Percentiles rank a stretch among this genome's conserved stretches.
Evolutionary conservation across 2,888 invertebrate genomes (phyloP).

Genomic region (Leucoma salicis): DNA sequence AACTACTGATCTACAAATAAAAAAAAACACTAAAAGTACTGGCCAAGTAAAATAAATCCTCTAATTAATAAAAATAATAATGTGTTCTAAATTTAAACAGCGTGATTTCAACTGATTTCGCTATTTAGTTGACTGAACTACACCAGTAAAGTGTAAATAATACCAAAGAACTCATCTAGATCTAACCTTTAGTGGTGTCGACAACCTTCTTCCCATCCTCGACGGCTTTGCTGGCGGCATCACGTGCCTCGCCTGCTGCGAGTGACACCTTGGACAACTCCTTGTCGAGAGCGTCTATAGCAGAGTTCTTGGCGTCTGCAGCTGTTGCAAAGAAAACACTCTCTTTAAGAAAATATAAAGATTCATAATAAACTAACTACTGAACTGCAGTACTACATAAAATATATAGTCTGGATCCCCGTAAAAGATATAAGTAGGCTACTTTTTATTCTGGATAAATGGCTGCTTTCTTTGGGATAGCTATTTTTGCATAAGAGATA

Average conservation of each 20-base stretch:
- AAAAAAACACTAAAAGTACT: not conserved
- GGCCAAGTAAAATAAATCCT: not conserved
- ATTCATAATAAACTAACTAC: no score
- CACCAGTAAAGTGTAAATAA: no score
- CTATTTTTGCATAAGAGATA: no score
- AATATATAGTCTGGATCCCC: no score
- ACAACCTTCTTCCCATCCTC: slow-evolving; percentile 76
- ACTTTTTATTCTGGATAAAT: no score
- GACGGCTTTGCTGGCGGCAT: slow-evolving; percentile 67
- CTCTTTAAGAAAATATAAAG: no score
- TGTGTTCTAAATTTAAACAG: not conserved
- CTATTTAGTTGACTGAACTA: not conserved
- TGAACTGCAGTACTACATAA: no score
- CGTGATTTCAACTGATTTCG: not conserved
- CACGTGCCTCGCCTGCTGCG: slow-evolving; percentile 73
- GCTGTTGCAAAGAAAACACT: slow-evolving; percentile 47
- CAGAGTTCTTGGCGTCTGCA: slow-evolving; percentile 67
- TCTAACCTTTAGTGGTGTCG: slow-evolving; percentile 71
- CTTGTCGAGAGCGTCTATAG: slow-evolving; percentile 78
- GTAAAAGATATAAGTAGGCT: no score
- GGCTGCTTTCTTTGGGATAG: no score
- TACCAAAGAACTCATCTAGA: not conserved
- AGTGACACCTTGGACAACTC: slow-evolving; percentile 74
- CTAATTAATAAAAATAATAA: not conserved
- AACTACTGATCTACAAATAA: not conserved